These are phyloP conservation scores for Lepas anatifera DNA, from an alignment of 2,888 invertebrate genomes.

Conservation along the genomic window DNA sequence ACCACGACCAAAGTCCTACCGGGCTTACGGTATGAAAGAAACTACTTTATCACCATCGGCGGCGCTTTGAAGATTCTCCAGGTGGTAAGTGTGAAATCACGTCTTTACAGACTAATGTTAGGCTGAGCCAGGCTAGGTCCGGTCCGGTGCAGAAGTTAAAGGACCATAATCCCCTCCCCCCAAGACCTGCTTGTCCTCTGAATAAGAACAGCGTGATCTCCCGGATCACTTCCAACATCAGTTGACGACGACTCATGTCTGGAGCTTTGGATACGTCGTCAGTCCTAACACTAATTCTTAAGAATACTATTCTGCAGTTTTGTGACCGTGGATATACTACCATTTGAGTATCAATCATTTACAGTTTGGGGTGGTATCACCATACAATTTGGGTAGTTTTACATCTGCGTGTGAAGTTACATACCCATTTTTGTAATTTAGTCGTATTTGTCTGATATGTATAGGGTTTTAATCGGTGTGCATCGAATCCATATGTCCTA, in stretches of 20 bases:
- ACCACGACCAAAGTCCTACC: not conserved
- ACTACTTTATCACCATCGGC: not conserved
- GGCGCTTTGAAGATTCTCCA: not conserved
- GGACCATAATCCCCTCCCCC: not conserved
- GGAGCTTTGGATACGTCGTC: not conserved
- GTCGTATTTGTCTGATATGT: no score
- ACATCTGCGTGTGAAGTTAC: not conserved
- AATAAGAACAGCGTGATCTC: not conserved
- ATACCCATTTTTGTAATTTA: not conserved
- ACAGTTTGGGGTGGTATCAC: not conserved
- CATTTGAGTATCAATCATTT: not conserved
- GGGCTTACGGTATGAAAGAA: not conserved
- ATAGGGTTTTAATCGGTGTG: no score
- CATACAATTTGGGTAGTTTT: not conserved
- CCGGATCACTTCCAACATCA: not conserved
- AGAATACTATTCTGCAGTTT: not conserved
- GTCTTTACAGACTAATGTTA: not conserved
- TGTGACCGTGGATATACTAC: not conserved
- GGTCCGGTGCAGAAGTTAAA: not conserved
- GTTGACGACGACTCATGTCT: not conserved
- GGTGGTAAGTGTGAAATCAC: not conserved
- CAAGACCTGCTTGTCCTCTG: not conserved
- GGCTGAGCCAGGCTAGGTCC: not conserved
- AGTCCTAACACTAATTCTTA: not conserved
- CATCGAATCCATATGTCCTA: no score